Percentiles rank a stretch among this genome's conserved stretches.
phyloP scores from a whole-genome alignment of 53 echinoderm and acorn worm genomes.

The Luidia sarsii region DNA sequence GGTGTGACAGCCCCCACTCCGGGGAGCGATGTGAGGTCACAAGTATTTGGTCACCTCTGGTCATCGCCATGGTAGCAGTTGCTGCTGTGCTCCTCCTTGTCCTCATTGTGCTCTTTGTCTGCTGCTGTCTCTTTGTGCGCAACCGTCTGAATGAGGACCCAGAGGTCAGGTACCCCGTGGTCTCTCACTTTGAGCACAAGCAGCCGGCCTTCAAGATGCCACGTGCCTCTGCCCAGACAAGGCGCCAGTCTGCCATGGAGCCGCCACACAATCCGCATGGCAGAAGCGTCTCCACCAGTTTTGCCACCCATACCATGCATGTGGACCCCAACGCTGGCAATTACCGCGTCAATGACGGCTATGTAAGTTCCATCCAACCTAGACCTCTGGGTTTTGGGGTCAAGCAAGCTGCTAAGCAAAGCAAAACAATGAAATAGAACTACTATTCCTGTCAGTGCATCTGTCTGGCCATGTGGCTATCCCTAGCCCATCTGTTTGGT shows the following conservation, averaged over 20 bases:
- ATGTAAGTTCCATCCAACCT: not conserved
- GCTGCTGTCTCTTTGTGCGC: conserved; percentile 22
- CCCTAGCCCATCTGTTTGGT: no score
- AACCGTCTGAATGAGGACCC: conserved; percentile 5
- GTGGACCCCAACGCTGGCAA: conserved; percentile 1
- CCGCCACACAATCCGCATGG: conserved; percentile 13
- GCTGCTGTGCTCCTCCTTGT: conserved; percentile 55
- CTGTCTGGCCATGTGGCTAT: no score
- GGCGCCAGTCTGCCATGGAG: not conserved
- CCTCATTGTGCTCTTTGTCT: conserved; percentile 12
- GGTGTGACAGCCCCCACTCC: conserved; percentile 58
- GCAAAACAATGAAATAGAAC: no score
- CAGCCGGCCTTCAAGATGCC: not conserved
- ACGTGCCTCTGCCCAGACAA: not conserved
- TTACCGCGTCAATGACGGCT: not conserved
- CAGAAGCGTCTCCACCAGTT: conserved; percentile 17
- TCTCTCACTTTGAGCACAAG: not conserved
- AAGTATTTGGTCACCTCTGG: conserved; percentile 35
- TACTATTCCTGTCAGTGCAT: no score
- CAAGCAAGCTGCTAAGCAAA: no score
- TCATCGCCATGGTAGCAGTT: conserved; percentile 62
- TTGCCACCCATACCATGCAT: not conserved
- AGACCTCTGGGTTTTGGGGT: no score
- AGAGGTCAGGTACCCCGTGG: conserved; percentile 15
- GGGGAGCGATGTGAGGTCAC: conserved; percentile 64